Conservation (phyloP, 1,140 invertebrate genomes). For the honey bee (Apis mellifera) region Amel_HAv3.1 CM009941.2:8367501-8368000, state of each 20-base stretch:
- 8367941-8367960: too few species aligned
- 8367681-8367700: conserved; percentile 84
- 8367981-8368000: too few species aligned
- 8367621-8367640: conserved; percentile 94
- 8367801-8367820: too few species aligned
- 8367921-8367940: too few species aligned
- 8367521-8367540: conserved; percentile 79
- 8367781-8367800: too few species aligned
- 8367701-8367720: conserved; percentile 54
- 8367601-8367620: conserved; percentile 91
- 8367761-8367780: not conserved
- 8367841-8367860: not conserved
- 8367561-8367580: conserved; percentile 62
- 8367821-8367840: not conserved
- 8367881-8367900: not conserved
- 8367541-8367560: conserved; percentile 71
- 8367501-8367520: conserved; percentile 80
- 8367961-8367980: too few species aligned
- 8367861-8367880: not conserved
- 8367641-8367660: conserved; percentile 95
- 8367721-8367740: conserved; percentile 15
- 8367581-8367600: conserved; percentile 76
- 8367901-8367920: too few species aligned
- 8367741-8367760: not conserved
- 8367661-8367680: conserved; percentile 89